These are phyloP conservation scores for Loris lydekkerianus DNA, from an alignment of 2,797 vertebrate genomes.

Conservation along the genomic window DNA sequence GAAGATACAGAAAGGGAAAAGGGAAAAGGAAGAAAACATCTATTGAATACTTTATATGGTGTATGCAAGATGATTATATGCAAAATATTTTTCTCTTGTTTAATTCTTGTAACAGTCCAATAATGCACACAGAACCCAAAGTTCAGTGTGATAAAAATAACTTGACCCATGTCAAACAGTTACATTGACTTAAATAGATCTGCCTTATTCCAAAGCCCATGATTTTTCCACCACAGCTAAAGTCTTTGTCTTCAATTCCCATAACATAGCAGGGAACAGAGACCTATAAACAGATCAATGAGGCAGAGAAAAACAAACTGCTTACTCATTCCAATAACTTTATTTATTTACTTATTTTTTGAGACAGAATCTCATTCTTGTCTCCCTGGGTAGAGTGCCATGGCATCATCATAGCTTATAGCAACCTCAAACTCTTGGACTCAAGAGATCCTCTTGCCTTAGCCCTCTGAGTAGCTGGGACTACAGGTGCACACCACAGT, in stretches of 20 bases:
- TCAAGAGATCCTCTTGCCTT: too few species aligned
- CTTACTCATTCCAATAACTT: neutral
- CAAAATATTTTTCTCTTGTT: slow-evolving; percentile 1
- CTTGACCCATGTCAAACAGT: slow-evolving; percentile 5
- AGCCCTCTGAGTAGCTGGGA: too few species aligned
- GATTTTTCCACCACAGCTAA: neutral
- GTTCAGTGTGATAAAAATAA: slow-evolving; percentile 31
- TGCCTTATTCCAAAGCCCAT: slow-evolving; percentile 9
- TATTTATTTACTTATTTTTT: too few species aligned
- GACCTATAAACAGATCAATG: neutral
- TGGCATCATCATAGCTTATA: too few species aligned
- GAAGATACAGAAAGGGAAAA: slow-evolving; percentile 37
- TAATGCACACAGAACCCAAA: neutral
- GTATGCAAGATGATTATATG: neutral
- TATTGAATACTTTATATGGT: slow-evolving; percentile 1
- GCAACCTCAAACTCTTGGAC: too few species aligned
- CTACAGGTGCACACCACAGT: too few species aligned
- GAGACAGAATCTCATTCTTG: too few species aligned
- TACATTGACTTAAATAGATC: slow-evolving; percentile 33
- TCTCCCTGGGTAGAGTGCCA: too few species aligned
- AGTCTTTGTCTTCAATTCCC: neutral
- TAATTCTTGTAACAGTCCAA: slow-evolving; percentile 39
- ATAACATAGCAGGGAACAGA: neutral
- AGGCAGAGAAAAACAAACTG: slow-evolving; percentile 22
- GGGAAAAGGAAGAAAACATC: neutral